A percentile compares a stretch with the other conserved stretches of the same genome.
Conservation (phyloP, 2,888 invertebrate species). For the Gerris lacustris region DNA sequence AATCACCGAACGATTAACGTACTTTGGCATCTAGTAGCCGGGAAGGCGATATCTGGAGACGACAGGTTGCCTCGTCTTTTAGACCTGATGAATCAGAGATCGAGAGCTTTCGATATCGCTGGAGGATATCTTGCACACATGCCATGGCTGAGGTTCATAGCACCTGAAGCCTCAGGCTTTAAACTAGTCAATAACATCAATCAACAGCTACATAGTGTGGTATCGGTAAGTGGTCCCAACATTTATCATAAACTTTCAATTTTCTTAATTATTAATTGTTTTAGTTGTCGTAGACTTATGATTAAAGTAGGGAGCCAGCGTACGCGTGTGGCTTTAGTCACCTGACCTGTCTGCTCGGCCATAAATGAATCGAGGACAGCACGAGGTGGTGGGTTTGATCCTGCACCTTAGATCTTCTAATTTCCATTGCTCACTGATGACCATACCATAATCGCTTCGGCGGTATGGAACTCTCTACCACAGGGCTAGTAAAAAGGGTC, state of each 20-base stretch:
- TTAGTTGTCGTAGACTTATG: neutral
- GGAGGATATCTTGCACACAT: slow-evolving; percentile 48
- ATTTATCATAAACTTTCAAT: neutral
- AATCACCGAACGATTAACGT: slow-evolving; percentile 42
- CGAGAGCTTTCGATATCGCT: slow-evolving; percentile 45
- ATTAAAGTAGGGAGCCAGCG: no score
- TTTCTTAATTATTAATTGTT: neutral
- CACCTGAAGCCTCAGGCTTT: slow-evolving; percentile 49
- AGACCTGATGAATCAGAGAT: slow-evolving; percentile 40
- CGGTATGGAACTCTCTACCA: no score
- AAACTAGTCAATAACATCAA: slow-evolving; percentile 47
- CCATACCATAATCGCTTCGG: no score
- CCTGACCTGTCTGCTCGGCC: no score
- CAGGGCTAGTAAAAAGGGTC: no score
- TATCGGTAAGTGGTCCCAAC: slow-evolving; percentile 38
- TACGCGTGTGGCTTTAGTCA: no score
- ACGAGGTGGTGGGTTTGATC: no score
- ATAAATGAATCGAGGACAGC: no score
- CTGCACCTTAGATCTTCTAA: no score
- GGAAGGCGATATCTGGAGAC: slow-evolving; percentile 38
- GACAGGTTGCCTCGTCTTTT: slow-evolving; percentile 41
- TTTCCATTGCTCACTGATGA: no score
- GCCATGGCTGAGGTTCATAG: slow-evolving; percentile 51
- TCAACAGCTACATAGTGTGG: slow-evolving; percentile 41
- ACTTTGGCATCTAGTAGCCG: slow-evolving; percentile 49